Evolutionary conservation across 2,797 vertebrate species (phyloP), one percentile per base, ranked within the genome.

Genomic region (Enteromius trimaculatus): DNA sequence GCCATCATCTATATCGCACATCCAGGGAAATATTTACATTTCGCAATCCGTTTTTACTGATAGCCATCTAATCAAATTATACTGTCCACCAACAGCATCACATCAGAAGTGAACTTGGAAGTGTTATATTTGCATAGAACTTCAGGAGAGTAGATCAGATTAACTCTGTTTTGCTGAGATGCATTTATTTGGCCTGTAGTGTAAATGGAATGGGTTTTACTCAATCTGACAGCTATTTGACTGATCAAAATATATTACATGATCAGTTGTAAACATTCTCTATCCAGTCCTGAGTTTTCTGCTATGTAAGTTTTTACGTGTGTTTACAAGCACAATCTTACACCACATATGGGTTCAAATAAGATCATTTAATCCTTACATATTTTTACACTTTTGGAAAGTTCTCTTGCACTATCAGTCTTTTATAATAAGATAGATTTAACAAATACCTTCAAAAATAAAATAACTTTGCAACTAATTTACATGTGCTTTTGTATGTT

Each of bases 61-160:
- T 77, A 29, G 55, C 23, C 44, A 62, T 77, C 53, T 42, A 60
- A 77, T 77, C 39, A 64, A 47, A 77, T 64, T 31, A 77, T 77
- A 23, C 39, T 78, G 58, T 31, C 39, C 58, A 29, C 21, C 39
- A 78, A 64, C 7, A 64, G 75, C 34, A 29, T 31, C 44, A 77
- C 44, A 39, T 23, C 0, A 4, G 34, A 44, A 42, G 75, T 26
- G 55, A 77, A 77, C 16, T 77, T 2, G 17, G 16, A 64, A 17
- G 58, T 47, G 23, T 44, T 26, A 7, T 17, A 62, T 42, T 31
- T 47, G 60, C 76, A 78, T n/a, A 44, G n/a, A 44, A 21, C 17
- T 75, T 34, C 16, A 7, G 34, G 55, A 23, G 21, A 23, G 0
- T 39, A 23, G 6, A 58, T 39, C 13, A 64, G 39, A 31, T 39